Conservation (phyloP, 2,113 vertebrate genomes). For the Spilogale gracilis region DNA sequence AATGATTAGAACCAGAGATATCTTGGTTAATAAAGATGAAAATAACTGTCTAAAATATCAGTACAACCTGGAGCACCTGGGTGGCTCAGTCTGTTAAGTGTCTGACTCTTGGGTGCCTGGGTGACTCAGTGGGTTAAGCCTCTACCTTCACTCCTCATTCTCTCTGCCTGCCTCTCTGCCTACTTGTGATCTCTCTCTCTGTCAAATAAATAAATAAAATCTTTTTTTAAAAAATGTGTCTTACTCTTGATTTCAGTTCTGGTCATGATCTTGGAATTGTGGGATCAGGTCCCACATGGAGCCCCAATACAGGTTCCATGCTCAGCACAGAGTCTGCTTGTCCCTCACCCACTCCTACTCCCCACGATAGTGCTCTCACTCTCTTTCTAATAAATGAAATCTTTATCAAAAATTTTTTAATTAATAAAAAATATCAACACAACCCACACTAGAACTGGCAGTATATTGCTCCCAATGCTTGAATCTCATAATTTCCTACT, state of each 20-base stretch:
- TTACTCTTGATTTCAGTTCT: background rate
- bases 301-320: background rate
- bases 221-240: background rate
- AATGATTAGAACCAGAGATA: background rate
- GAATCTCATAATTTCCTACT: background rate
- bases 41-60: background rate
- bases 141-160: too few relatives aligned
- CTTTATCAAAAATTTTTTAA: background rate
- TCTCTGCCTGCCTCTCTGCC: too few relatives aligned
- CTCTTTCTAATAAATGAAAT: background rate
- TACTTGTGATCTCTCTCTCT: too few relatives aligned
- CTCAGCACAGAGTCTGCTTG: background rate
- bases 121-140: too few relatives aligned
- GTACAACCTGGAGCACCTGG: background rate
- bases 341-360: background rate
- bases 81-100: background rate
- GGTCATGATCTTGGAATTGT: background rate
- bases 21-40: background rate
- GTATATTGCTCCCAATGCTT: background rate
- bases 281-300: background rate
- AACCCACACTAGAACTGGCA: slow-evolving; percentile 38
- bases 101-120: background rate
- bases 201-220: too few relatives aligned
- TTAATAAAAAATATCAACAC: background rate
- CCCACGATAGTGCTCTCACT: too few relatives aligned